These are phyloP conservation scores for Heliconius hortense DNA, from an alignment of 2,888 invertebrate genomes.

Conservation along the genomic window DNA sequence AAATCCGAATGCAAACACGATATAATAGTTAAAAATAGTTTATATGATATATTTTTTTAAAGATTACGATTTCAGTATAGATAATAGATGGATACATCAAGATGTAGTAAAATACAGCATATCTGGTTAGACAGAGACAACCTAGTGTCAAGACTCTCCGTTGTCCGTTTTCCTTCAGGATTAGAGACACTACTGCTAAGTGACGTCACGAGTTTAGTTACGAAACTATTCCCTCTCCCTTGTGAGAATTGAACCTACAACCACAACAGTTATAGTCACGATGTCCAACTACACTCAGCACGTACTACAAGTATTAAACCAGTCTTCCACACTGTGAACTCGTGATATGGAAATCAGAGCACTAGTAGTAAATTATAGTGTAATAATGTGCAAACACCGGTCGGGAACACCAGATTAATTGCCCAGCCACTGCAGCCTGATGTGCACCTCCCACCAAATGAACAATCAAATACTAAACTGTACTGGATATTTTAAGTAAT, in stretches of 20 bases:
- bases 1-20: no score
- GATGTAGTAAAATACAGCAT: no score
- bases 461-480: constrained; percentile 6
- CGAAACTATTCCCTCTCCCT: neutral
- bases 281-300: neutral
- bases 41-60: no score
- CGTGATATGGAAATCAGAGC: constrained; percentile 25
- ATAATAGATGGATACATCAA: no score
- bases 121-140: no score
- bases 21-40: no score
- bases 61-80: no score
- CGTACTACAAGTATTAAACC: constrained; percentile 4
- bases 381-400: constrained; percentile 29
- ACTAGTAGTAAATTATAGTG: constrained; percentile 18
- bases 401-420: constrained; percentile 36
- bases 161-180: no score
- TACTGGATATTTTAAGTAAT: neutral
- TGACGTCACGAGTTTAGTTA: neutral
- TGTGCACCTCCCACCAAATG: constrained; percentile 24
- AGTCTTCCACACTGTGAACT: constrained; percentile 20
- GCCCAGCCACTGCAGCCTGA: constrained; percentile 25
- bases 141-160: no score
- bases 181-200: neutral
- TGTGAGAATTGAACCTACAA: neutral
- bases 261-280: neutral